Evolutionary conservation across 1,140 invertebrate species (phyloP).

Genomic region (Helicoverpa armigera): DNA sequence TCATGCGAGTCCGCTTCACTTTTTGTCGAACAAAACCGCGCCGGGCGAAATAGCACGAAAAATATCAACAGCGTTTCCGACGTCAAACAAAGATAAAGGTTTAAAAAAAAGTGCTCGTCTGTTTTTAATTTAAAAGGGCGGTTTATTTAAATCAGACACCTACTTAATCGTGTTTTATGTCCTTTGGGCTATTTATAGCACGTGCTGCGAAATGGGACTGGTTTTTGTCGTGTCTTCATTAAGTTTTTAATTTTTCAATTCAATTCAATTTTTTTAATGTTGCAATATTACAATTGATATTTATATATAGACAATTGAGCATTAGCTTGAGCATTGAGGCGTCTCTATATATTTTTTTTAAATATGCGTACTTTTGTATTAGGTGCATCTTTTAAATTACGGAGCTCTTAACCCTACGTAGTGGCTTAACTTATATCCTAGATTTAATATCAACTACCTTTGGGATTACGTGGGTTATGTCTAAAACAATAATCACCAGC

Average conservation of each 20-base stretch:
- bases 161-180: slow-evolving; percentile 18
- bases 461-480: too few relatives aligned
- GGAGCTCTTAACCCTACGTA: too few relatives aligned
- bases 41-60: slow-evolving; percentile 44
- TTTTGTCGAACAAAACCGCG: slow-evolving; percentile 38
- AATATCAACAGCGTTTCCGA: slow-evolving; percentile 38
- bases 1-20: slow-evolving; percentile 33
- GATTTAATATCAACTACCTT: too few relatives aligned
- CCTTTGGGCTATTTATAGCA: background rate
- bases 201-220: background rate
- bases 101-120: slow-evolving; percentile 8
- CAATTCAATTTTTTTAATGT: too few relatives aligned
- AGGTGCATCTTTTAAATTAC: too few relatives aligned
- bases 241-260: background rate
- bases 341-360: too few relatives aligned
- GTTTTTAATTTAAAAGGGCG: slow-evolving; percentile 2
- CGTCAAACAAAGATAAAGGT: background rate
- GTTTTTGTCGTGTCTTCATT: background rate
- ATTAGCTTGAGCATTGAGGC: too few relatives aligned
- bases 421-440: too few relatives aligned
- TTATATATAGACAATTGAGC: too few relatives aligned
- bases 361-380: too few relatives aligned
- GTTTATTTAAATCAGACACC: slow-evolving; percentile 24
- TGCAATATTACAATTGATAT: too few relatives aligned
- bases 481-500: too few relatives aligned